Evolutionary conservation across 2,888 invertebrate genomes (phyloP), one percentile per base, ranked within the genome.

Genomic region (Phania funesta): DNA sequence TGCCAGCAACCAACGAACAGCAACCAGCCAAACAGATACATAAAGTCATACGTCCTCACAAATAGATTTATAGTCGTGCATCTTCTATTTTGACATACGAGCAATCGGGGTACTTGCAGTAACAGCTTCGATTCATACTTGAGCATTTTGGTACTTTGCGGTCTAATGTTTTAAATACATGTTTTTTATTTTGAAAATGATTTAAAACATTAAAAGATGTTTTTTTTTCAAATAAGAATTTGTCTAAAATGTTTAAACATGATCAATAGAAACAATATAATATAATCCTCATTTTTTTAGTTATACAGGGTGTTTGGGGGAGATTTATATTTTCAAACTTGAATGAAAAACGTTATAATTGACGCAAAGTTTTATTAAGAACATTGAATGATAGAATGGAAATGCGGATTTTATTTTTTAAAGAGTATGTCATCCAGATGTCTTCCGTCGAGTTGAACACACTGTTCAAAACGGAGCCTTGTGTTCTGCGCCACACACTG

Each of bases 51-150:
- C 68, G 75, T 80, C 71, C 78, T 73, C 56, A 78, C 65, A 71
- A 68, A 32, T 38, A 20, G 65, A 78, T 71, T 71, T 71, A 78
- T 71, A 50, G 65, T 73, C 65, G 78, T 78, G 78, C 78, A 78
- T 78, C 78, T 71, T 78, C 56, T 22, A 52, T 78, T 71, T 58
- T 65, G 65, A 58, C 41, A 56, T 24, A 16, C 22, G n/a, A 22
- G 22, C 35, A 22, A 26, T 18, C 35, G 29, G n/a, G 35, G 18
- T 58, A 32, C 29, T 58, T 67, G 22, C 24, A 6, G 50, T 9
- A 35, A 68, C 24, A 32, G 16, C 16, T 13, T n/a, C n/a, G 18
- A 38, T 24, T 54, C 24, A 64, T 58, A 50, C 3, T 56, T 26
- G 26, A 50, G 50, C 41, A 52, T 60, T 60, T 52, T 60, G 50